A percentile compares a stretch with the other conserved stretches of the same genome.
Conservation (phyloP, 2,888 invertebrate genomes). For the Linnaemya tessellans region DNA sequence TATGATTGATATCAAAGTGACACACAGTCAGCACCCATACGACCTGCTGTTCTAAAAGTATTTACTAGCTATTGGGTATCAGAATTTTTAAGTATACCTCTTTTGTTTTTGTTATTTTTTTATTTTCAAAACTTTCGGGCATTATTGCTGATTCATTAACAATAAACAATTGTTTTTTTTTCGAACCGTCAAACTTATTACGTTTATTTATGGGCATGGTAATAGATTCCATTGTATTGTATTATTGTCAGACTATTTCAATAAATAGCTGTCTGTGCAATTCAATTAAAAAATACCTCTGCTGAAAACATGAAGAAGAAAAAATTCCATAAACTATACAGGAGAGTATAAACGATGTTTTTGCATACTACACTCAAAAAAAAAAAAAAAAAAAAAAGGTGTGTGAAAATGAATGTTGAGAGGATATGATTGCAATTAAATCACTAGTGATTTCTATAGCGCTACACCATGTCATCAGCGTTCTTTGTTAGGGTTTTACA, state of each 20-base stretch:
- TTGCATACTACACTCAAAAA: background rate
- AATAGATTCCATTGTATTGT: constrained; percentile 10
- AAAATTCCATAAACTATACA: background rate
- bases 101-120: background rate
- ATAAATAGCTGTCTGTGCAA: constrained; percentile 14
- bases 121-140: background rate
- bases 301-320: background rate
- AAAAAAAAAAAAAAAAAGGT: too few relatives aligned
- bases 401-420: too few relatives aligned
- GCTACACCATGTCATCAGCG: too few relatives aligned
- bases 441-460: too few relatives aligned
- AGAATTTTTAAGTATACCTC: background rate
- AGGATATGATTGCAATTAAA: too few relatives aligned
- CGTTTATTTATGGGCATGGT: constrained; percentile 5
- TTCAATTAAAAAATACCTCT: constrained; percentile 33
- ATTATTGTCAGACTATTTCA: constrained; percentile 9
- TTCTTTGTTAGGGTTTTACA: too few relatives aligned
- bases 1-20: constrained; percentile 17
- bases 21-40: constrained; percentile 5
- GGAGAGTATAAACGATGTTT: background rate
- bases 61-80: background rate
- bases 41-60: background rate
- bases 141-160: constrained; percentile 8
- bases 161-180: constrained; percentile 11
- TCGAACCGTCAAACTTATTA: constrained; percentile 8